phyloP scores from a whole-genome alignment of 2,113 vertebrate species.

The Eclectus roratus region DNA sequence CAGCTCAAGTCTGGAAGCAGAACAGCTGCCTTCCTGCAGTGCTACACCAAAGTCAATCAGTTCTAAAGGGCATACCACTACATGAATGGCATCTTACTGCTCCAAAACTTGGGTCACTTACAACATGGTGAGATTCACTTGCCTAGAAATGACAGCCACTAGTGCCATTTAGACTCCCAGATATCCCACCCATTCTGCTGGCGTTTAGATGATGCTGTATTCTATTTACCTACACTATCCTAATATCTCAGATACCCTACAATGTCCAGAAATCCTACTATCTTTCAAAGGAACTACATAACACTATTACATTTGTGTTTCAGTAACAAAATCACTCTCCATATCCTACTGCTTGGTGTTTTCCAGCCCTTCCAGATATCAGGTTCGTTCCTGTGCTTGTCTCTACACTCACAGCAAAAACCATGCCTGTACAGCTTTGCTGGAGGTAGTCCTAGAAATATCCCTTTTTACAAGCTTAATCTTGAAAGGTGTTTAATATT shows the following conservation, averaged over 20 bases:
- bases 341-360: not conserved
- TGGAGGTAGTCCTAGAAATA: not conserved
- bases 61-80: not conserved
- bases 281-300: not conserved
- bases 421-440: not conserved
- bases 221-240: not conserved
- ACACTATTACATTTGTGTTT: not conserved
- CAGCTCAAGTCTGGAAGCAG: not conserved
- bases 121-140: not conserved
- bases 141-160: not conserved
- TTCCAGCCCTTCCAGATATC: not conserved
- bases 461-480: not conserved
- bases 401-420: not conserved
- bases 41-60: rapidly evolving
- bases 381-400: not conserved
- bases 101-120: not conserved
- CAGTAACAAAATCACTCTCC: not conserved
- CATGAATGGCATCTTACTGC: not conserved
- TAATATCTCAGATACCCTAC: not conserved
- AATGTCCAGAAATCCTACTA: not conserved
- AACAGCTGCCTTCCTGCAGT: not conserved
- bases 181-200: not conserved
- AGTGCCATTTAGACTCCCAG: not conserved
- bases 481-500: not conserved
- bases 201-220: not conserved